Percentiles rank a stretch among this genome's conserved stretches.
Evolutionary conservation across 1,140 invertebrate genomes (phyloP).

Genomic region (Drosophila kepulauana): DNA sequence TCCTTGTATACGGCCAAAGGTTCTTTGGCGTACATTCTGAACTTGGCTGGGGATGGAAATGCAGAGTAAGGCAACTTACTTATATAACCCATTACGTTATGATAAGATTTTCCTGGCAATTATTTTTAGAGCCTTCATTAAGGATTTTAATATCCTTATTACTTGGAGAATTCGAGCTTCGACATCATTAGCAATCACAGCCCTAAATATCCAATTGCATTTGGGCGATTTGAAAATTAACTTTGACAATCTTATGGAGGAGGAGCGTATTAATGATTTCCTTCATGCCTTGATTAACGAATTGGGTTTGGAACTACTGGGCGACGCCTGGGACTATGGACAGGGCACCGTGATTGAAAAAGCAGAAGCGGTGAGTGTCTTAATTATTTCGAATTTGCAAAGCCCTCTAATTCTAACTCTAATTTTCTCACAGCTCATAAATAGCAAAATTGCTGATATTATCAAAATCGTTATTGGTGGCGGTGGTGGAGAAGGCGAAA

Average conservation of each 20-base stretch:
- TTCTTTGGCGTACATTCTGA: constrained; percentile 70
- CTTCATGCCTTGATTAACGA: constrained; percentile 71
- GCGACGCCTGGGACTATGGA: constrained; percentile 66
- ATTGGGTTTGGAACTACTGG: constrained; percentile 72
- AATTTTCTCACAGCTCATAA: constrained; percentile 54
- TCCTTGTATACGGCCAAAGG: constrained; percentile 78
- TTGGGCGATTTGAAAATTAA: constrained; percentile 64
- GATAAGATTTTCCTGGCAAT: background rate
- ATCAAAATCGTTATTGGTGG: constrained; percentile 58
- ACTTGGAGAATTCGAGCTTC: constrained; percentile 56
- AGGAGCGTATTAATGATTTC: constrained; percentile 66
- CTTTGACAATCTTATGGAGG: constrained; percentile 73
- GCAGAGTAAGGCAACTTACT: constrained; percentile 60
- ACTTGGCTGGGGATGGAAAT: constrained; percentile 73
- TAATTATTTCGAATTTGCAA: background rate
- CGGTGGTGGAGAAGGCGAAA: constrained; percentile 54
- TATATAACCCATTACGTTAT: too few species aligned
- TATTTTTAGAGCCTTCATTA: constrained; percentile 44
- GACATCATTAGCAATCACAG: constrained; percentile 46
- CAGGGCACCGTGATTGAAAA: constrained; percentile 44
- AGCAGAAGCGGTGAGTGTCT: constrained; percentile 55
- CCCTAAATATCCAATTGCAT: constrained; percentile 55
- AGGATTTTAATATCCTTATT: constrained; percentile 50
- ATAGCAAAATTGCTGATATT: constrained; percentile 56
- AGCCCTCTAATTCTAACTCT: background rate